Conservation (phyloP, 2,113 vertebrate genomes). For the Promerops cafer region DNA sequence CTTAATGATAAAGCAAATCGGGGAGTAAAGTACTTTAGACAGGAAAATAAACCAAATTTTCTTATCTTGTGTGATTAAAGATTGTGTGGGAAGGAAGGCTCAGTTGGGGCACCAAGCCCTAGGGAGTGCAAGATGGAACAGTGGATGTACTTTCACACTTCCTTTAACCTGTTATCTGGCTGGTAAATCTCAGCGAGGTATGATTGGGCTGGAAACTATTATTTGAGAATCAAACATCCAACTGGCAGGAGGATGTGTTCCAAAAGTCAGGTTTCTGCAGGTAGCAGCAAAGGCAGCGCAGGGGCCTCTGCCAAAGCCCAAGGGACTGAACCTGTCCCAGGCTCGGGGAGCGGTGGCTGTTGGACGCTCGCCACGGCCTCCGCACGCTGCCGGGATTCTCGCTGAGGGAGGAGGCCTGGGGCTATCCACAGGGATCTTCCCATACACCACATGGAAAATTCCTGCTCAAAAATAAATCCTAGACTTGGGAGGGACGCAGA, state of each 20-base stretch:
- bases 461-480: not conserved
- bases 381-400: not conserved
- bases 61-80: not conserved
- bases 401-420: not conserved
- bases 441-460: slow-evolving; percentile 15
- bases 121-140: not conserved
- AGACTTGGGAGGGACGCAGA: not conserved
- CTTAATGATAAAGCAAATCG: not conserved
- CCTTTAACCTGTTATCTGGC: not conserved
- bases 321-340: not conserved
- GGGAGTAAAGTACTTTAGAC: not conserved
- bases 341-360: not conserved
- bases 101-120: not conserved
- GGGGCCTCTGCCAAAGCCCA: not conserved
- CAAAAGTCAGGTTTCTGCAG: slow-evolving; percentile 54
- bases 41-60: not conserved
- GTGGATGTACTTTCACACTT: not conserved
- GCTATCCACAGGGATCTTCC: not conserved
- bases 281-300: not conserved
- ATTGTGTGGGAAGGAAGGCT: not conserved
- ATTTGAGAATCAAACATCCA: not conserved
- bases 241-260: not conserved
- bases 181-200: not conserved
- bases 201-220: slow-evolving; percentile 5
- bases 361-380: not conserved